phyloP scores from a whole-genome alignment of 2,113 vertebrate species.

The Pelmatolapia mariae region DNA sequence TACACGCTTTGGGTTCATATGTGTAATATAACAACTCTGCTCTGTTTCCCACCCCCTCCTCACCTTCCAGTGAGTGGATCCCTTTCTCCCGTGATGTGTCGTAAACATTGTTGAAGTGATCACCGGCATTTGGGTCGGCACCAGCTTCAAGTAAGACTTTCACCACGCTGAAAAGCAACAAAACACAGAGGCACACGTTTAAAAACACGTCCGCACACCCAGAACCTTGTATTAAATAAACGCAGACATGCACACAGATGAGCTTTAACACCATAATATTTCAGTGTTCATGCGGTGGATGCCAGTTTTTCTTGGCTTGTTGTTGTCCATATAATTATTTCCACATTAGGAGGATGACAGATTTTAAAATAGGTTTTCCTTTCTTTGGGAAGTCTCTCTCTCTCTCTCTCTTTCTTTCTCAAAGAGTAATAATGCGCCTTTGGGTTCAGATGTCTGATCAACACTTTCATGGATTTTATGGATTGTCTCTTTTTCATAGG shows the following conservation, averaged over 20 bases:
- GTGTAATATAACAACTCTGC: conserved; percentile 51
- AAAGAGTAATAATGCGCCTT: not conserved
- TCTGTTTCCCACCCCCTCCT: not conserved
- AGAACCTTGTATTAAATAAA: not conserved
- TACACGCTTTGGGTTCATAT: conserved; percentile 54
- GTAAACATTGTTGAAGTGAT: conserved; percentile 91
- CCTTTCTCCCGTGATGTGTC: conserved; percentile 87
- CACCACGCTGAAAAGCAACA: conserved; percentile 73
- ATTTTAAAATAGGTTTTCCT: not conserved
- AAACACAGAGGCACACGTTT: not conserved
- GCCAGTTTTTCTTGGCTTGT: not conserved
- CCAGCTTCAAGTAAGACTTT: conserved; percentile 81
- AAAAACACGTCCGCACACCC: not conserved
- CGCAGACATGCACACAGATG: not conserved
- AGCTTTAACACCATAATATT: not conserved
- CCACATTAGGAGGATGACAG: not conserved
- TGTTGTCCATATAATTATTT: not conserved
- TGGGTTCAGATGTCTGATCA: not conserved
- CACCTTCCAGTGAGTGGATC: conserved; percentile 94
- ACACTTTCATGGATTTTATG: not conserved
- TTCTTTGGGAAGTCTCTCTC: not conserved
- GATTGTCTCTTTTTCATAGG: not conserved
- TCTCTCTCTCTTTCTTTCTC: not conserved
- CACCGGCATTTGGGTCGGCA: conserved; percentile 88
- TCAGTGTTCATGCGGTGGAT: not conserved